Evolutionary conservation across 2,113 vertebrate species (phyloP), one percentile per base, ranked within the genome.

Genomic region (Eudyptes chrysolophus): DNA sequence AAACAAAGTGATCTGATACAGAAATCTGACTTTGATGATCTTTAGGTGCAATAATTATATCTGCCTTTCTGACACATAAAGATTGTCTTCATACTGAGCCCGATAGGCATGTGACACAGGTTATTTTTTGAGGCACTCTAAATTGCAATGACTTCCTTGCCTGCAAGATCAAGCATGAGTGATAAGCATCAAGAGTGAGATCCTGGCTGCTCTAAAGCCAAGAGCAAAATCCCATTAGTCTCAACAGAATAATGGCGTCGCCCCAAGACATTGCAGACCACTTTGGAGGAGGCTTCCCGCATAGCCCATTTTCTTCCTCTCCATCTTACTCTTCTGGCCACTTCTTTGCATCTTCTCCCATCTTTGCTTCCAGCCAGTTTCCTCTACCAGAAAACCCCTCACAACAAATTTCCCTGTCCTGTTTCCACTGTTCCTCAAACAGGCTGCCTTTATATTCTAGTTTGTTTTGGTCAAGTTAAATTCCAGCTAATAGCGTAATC

Each of bases 1-100:
- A 96, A 94, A 95, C 81, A 90, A 58, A 76, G 74, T 79, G 74
- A 70, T 89, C 49, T 75, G 92, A 78, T 83, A 79, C 27, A 93
- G 69, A 89, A 92, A 90, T 77, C 30, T 87, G 72, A 46, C 55
- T 95, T 84, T 76, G n/a, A 80, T 83, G 69, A 46, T 52, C 46
- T 92, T 79, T 30, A 92, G 64, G 46, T 87, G 86, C 29, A 70
- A 70, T 89, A 90, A 89, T 54, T 70, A 60, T 51, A 61, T 74
- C 62, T 77, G 32, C 52, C 76, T 87, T 95, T 91, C 60, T 88
- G 89, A 84, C 81, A 92, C n/a, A 75, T 38, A 62, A 84, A 85
- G 71, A 11, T 46, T 68, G 5, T 62, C 72, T 66, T 89, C 26
- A 42, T 32, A 25, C 44, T 38, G 49, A 94, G 68, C 29, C 52